Base-by-base conservation (phyloP, 2,888 invertebrate species). In the Ornithoptera alexandrae region DNA sequence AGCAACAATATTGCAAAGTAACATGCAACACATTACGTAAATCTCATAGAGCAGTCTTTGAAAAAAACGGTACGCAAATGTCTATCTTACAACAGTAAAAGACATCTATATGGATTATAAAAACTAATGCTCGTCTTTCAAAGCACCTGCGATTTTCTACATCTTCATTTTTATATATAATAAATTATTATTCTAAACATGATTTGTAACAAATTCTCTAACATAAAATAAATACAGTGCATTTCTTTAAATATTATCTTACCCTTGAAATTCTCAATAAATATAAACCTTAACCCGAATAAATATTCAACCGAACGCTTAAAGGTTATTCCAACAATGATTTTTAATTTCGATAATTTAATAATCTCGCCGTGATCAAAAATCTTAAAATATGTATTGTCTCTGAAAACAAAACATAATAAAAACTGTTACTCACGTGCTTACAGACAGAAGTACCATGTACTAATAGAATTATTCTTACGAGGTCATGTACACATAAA, bases 21-120 rank as follows among this genome's bases (percentile, higher is more conserved):
- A 62, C 67, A 67, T 57, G 67, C 62, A 67, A 67, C 22, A 62
- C 24, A 42, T 67, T 67, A 42, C 46, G 57, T 67, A 67, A 67
- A 24, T 59, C 22, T 36, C n/a, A 57, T 58, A 58, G 24, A 58
- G n/a, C 22, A 15, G 57, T 58, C 57, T 58, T 58, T 56, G 30
- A 30, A 58, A 58, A 58, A 58, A 7, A 22, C 22, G 22, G 57
- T 15, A 22, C 20, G 22, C 57, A 58, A 58, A 58, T 22, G 57
- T 22, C 7, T 58, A 58, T 58, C 22, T 58, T 12, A 22, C 57
- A 12, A 58, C 57, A 58, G 57, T 24, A 58, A 22, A 0, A 58
- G 57, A 20, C 12, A 22, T 12, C 20, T 58, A 24, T 6, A 58
- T 58, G 6, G 1, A 58, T 58, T 58, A 58, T 10, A 58, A 58